Evolutionary conservation across 1,140 invertebrate genomes (phyloP).

Genomic region (Drosophila burlai): DNA sequence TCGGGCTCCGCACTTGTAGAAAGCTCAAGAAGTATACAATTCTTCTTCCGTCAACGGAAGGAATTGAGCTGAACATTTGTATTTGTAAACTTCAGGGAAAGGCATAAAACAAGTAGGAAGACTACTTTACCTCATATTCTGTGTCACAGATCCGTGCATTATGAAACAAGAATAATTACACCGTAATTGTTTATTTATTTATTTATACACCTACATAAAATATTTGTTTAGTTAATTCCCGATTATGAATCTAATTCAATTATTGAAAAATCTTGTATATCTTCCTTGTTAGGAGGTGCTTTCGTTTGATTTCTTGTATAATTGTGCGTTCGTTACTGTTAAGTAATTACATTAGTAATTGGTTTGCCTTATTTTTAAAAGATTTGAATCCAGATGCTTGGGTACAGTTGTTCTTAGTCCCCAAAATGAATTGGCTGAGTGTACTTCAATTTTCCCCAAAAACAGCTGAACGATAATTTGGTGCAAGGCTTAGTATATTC

Average conservation of each 20-base stretch:
- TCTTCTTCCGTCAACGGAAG: not conserved
- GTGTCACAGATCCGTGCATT: not conserved
- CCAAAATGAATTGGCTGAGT: not conserved
- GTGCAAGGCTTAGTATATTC: not conserved
- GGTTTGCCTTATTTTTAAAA: not conserved
- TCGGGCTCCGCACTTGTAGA: slow-evolving; percentile 36
- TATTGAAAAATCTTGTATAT: not conserved
- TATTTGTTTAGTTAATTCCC: not conserved
- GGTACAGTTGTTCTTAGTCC: not conserved
- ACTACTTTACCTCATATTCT: not conserved
- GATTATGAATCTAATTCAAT: not conserved
- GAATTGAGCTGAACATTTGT: slow-evolving; percentile 38
- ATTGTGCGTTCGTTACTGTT: not conserved
- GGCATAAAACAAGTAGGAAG: not conserved
- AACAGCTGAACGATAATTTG: slow-evolving; percentile 28
- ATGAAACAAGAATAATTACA: not conserved
- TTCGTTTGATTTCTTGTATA: not conserved
- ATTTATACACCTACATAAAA: not conserved
- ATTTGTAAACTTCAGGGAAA: not conserved
- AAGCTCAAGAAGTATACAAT: slow-evolving; percentile 58
- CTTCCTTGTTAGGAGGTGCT: too few species aligned
- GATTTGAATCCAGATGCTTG: not conserved
- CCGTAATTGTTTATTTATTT: too few species aligned
- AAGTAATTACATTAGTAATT: too few species aligned
- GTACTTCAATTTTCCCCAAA: not conserved